phyloP scores from a whole-genome alignment of 1,140 invertebrate genomes.

The Stenopsyche tienmushanensis region DNA sequence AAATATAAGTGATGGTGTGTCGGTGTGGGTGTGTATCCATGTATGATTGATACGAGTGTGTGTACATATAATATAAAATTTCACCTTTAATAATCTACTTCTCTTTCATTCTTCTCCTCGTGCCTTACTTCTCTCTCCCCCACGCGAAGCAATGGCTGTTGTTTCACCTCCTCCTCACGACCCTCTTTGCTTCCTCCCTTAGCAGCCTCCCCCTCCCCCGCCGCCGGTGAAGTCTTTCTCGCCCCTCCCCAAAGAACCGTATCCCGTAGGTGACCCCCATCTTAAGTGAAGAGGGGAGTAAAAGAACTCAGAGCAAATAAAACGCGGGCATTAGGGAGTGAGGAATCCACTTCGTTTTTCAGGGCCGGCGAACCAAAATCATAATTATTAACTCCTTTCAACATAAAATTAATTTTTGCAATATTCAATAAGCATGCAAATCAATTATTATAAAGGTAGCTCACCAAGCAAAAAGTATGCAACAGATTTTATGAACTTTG shows the following conservation, averaged over 20 bases:
- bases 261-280: conserved; percentile 26
- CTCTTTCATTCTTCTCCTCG: conserved; percentile 23
- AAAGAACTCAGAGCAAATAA: conserved; percentile 33
- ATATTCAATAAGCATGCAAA: too few relatives aligned
- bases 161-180: neutral
- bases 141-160: conserved; percentile 10
- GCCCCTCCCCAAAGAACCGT: neutral
- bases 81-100: conserved; percentile 31
- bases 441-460: too few relatives aligned
- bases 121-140: neutral
- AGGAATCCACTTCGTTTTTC: neutral
- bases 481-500: too few relatives aligned
- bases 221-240: conserved; percentile 10
- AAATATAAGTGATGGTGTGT: neutral
- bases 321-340: conserved; percentile 11
- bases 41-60: conserved; percentile 7
- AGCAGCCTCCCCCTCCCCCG: neutral
- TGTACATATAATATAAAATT: conserved; percentile 24
- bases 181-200: neutral
- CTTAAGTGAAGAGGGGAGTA: conserved; percentile 24
- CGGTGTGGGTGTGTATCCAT: neutral
- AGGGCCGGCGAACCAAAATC: neutral
- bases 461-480: too few relatives aligned
- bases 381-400: neutral
- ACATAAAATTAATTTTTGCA: too few relatives aligned